Evolutionary conservation across 2,113 vertebrate species (phyloP).

Genomic region (Psammodynastes pulverulentus): DNA sequence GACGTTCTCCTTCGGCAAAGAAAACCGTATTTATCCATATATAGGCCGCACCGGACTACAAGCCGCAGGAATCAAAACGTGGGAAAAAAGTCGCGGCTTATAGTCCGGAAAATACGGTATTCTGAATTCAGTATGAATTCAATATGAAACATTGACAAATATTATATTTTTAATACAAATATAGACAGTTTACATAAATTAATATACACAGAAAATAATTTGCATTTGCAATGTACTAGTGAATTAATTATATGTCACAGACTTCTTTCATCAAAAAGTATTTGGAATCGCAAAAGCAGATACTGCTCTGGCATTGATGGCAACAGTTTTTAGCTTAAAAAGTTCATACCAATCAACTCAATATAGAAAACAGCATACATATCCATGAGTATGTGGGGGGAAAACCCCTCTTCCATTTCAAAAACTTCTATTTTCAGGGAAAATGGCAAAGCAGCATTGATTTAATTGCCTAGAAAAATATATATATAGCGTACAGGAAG

Average conservation of each 20-base stretch:
- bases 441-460: not conserved
- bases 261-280: not conserved
- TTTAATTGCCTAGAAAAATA: not conserved
- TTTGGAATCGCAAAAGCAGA: not conserved
- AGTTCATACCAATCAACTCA: not conserved
- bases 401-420: not conserved
- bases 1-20: too few relatives aligned
- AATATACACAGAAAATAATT: not conserved
- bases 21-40: too few relatives aligned
- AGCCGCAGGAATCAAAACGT: too few relatives aligned
- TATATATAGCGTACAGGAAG: not conserved
- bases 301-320: not conserved
- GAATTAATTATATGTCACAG: not conserved
- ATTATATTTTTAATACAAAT: not conserved
- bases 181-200: not conserved
- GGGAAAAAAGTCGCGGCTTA: too few relatives aligned
- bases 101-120: too few relatives aligned
- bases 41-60: too few relatives aligned
- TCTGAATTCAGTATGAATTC: too few relatives aligned
- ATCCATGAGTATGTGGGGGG: not conserved
- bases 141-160: not conserved
- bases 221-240: not conserved
- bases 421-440: not conserved
- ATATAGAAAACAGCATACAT: not conserved
- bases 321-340: not conserved